Conservation (phyloP, 1,140 invertebrate genomes). For the Oedothorax gibbosus region DNA sequence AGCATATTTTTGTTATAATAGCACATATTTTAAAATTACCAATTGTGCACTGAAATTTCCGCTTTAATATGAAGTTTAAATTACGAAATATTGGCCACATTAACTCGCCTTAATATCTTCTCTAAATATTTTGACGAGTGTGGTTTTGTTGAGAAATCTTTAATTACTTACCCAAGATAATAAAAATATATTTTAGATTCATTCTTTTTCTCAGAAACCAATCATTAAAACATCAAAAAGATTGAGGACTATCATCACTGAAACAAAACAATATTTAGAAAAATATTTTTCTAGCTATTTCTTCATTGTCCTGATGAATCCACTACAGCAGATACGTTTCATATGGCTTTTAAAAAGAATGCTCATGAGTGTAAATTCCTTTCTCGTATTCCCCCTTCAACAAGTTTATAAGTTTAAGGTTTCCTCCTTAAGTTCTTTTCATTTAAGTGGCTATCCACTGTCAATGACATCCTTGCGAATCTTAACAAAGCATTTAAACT, state of each 20-base stretch:
- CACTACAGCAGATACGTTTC: slow-evolving; percentile 33
- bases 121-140: too few relatives aligned
- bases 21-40: too few relatives aligned
- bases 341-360: slow-evolving; percentile 47
- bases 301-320: slow-evolving; percentile 26
- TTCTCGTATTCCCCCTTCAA: slow-evolving; percentile 22
- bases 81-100: too few relatives aligned
- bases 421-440: slow-evolving; percentile 41
- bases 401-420: slow-evolving; percentile 47
- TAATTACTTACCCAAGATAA: too few relatives aligned
- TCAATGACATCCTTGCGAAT: slow-evolving; percentile 11
- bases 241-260: background rate
- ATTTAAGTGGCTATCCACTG: slow-evolving; percentile 53
- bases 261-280: slow-evolving; percentile 29
- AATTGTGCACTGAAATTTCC: too few relatives aligned
- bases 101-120: too few relatives aligned
- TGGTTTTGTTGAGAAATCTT: too few relatives aligned
- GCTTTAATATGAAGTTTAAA: too few relatives aligned
- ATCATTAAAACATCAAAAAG: slow-evolving; percentile 4
- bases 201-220: background rate
- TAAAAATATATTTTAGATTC: too few relatives aligned
- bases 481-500: slow-evolving; percentile 43
- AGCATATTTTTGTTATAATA: too few relatives aligned
- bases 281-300: slow-evolving; percentile 36
- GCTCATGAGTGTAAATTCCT: slow-evolving; percentile 21